A percentile compares a stretch with the other conserved stretches of the same genome.
These are phyloP conservation scores for Pandion haliaetus DNA, from an alignment of 2,113 vertebrate species.

Conservation along the genomic window DNA sequence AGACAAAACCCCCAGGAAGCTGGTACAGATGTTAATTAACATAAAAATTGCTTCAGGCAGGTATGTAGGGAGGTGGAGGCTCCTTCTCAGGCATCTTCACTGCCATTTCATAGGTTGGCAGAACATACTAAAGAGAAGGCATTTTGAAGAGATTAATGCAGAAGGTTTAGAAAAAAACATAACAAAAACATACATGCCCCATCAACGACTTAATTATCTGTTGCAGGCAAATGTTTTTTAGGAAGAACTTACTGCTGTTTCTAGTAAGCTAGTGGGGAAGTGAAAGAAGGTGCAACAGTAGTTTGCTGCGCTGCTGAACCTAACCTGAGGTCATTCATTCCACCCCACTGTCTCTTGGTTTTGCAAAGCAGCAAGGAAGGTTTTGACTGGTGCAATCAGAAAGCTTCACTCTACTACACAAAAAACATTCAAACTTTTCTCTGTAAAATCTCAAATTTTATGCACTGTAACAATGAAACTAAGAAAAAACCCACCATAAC, in stretches of 20 bases:
- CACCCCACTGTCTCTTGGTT: not conserved
- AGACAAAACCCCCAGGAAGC: conserved; percentile 59
- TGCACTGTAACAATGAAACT: not conserved
- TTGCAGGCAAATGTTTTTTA: not conserved
- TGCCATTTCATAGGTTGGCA: conserved; percentile 97
- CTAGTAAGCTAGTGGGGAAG: not conserved
- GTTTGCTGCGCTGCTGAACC: not conserved
- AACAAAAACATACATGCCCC: not conserved
- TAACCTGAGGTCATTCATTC: not conserved
- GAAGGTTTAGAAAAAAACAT: not conserved
- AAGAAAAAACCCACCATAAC: not conserved
- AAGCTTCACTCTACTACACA: not conserved
- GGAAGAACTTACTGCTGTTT: not conserved
- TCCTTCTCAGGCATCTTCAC: conserved; percentile 95
- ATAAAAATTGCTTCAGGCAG: conserved; percentile 69
- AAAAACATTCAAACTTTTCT: not conserved
- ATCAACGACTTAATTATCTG: not conserved
- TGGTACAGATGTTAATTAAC: conserved; percentile 65
- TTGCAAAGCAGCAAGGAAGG: not conserved
- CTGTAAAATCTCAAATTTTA: not conserved
- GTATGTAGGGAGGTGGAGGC: conserved; percentile 88
- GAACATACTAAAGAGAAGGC: conserved; percentile 81
- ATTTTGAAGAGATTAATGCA: conserved; percentile 7
- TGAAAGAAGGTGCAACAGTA: not conserved
- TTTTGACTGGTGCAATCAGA: not conserved